Evolutionary conservation across 2,797 vertebrate genomes (phyloP).

Genomic region (Poecilia velifera): DNA sequence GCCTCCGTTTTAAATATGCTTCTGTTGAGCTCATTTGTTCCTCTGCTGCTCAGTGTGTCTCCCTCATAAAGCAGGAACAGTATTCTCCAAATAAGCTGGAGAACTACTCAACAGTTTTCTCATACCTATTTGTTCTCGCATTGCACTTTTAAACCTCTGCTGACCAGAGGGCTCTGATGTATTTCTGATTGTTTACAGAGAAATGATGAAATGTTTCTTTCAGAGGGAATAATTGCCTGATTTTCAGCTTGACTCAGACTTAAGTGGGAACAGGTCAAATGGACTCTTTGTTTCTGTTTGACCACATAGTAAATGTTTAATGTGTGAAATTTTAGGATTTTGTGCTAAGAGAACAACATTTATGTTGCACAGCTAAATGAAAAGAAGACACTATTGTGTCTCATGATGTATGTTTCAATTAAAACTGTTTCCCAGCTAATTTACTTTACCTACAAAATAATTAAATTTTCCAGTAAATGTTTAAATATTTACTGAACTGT

Average conservation of each 20-base stretch:
- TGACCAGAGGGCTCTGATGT: background rate
- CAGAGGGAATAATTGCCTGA: background rate
- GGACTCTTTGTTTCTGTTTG: background rate
- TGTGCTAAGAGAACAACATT: background rate
- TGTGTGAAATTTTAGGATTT: background rate
- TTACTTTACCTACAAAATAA: background rate
- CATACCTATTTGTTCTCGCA: conserved; percentile 32
- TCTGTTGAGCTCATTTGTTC: conserved; percentile 54
- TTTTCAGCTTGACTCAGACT: background rate
- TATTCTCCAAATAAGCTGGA: conserved; percentile 31
- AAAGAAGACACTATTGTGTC: background rate
- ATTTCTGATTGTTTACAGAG: background rate
- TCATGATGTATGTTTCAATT: background rate
- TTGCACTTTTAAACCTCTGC: conserved; percentile 22
- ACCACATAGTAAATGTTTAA: background rate
- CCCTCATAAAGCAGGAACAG: conserved; percentile 37
- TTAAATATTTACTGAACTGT: background rate
- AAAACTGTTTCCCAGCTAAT: background rate
- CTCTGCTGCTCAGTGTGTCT: conserved; percentile 40
- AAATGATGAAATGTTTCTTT: background rate
- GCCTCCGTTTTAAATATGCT: conserved; percentile 65
- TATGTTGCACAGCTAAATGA: background rate
- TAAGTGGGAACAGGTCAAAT: background rate
- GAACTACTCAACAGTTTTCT: conserved; percentile 30
- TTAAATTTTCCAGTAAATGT: background rate